Base-by-base conservation (phyloP, 2,888 invertebrate genomes). In the Drosophila dives region DNA sequence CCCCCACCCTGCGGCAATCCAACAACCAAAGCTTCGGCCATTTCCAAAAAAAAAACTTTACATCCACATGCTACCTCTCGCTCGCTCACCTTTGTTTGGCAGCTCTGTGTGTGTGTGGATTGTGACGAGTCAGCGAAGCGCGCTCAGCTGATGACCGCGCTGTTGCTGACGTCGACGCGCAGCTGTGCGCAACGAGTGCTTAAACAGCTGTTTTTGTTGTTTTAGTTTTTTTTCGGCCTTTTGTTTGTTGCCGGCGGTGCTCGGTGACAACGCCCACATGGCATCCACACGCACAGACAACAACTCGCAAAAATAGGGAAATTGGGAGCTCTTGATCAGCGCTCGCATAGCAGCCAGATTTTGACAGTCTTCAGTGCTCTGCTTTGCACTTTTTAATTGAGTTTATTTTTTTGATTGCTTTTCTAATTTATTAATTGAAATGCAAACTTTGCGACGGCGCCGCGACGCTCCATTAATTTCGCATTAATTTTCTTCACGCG, bases 381-480 rank as follows among this genome's bases (percentile, higher is more conserved):
- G 34, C n/a, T 61, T 32, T 51, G 34, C 17, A 36, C 42, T 56
- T 70, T 60, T 51, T 33, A 71, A 59, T 71, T 60, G 54, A 34
- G n/a, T 67, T 55, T 32, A 17, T 45, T 38, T 15, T 32, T 32
- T 11, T 45, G 34, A 26, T 6, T 42, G n/a, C 53, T 62, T 58
- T 59, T 48, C 60, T 81, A 80, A 63, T 81, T 73, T 71, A 74
- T 77, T 77, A 81, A 84, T 89, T 90, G 85, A 81, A 90, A 77
- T 75, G 89, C 83, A 86, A 80, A 73, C 62, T 80, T 80, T 75
- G 65, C 58, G 34, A 51, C 68, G 81, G 75, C 91, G 90, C 89
- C 85, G 70, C 80, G 77, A 63, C 77, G 86, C 91, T 90, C 86
- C 91, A 86, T 86, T 86, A 90, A 86, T 90, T 86, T 90, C 89